Conservation (phyloP, 2,888 invertebrate genomes). For the Synergus laeviventris region DNA sequence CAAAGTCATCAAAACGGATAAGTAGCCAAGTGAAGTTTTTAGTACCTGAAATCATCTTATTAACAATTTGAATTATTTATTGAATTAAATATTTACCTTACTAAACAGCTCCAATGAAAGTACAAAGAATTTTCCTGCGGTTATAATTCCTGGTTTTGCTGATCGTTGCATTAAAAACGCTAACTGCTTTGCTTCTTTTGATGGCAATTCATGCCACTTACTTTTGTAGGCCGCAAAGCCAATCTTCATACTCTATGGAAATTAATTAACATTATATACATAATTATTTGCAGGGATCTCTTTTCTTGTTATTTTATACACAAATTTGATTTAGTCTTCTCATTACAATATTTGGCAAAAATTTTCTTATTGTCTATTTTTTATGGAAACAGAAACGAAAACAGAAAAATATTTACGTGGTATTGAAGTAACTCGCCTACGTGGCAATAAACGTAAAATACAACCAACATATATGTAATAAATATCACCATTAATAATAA, state of each 20-base stretch:
- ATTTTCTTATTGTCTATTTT: too few species aligned
- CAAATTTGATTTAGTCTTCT: too few species aligned
- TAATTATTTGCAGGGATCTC: too few species aligned
- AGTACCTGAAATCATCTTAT: too few species aligned
- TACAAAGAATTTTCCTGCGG: conserved; percentile 63
- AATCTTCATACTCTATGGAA: conserved; percentile 57
- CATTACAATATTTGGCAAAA: not conserved
- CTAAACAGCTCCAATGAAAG: conserved; percentile 62
- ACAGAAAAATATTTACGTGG: conserved; percentile 43
- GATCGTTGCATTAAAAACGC: conserved; percentile 56
- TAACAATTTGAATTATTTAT: too few species aligned
- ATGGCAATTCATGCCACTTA: conserved; percentile 59
- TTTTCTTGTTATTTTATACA: too few species aligned
- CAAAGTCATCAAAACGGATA: too few species aligned
- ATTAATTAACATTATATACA: too few species aligned
- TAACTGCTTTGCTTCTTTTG: conserved; percentile 53
- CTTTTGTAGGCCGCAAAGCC: conserved; percentile 56
- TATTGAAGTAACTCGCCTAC: conserved; percentile 47
- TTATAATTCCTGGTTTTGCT: conserved; percentile 58
- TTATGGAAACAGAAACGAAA: too few species aligned
- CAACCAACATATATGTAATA: not conserved
- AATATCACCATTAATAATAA: conserved; percentile 6
- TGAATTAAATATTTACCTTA: conserved; percentile 47
- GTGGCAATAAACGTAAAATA: conserved; percentile 49
- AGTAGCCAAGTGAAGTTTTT: too few species aligned